phyloP scores from a whole-genome alignment of 37 sponge, comb jelly and placozoan genomes.

The Spongia lamella region DNA sequence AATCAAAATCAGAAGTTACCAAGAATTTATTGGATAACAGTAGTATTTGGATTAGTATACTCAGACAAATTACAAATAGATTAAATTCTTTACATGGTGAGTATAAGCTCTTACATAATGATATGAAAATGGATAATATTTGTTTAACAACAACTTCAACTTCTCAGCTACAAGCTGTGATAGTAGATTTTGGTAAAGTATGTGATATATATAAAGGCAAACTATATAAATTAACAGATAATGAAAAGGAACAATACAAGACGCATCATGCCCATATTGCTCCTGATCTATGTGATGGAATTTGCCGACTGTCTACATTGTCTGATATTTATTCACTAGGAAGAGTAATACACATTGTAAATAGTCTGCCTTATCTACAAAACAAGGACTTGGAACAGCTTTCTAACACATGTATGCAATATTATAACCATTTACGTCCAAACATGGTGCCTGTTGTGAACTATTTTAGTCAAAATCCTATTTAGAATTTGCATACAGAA shows the following conservation, averaged over 20 bases:
- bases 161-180: not conserved
- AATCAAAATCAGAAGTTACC: too few relatives aligned
- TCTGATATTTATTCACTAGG: slow-evolving; percentile 24
- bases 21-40: not conserved
- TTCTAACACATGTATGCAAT: too few relatives aligned
- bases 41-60: not conserved
- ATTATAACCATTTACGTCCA: too few relatives aligned
- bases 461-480: too few relatives aligned
- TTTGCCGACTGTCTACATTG: not conserved
- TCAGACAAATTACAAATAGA: not conserved
- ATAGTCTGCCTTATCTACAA: too few relatives aligned
- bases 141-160: not conserved
- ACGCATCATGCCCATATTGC: slow-evolving; percentile 19
- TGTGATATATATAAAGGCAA: not conserved
- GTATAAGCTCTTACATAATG: not conserved
- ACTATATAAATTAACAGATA: not conserved
- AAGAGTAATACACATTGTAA: not conserved
- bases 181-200: slow-evolving; percentile 33
- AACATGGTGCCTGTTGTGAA: too few relatives aligned
- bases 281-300: slow-evolving; percentile 28
- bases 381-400: too few relatives aligned
- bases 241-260: slow-evolving; percentile 7
- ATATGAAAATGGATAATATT: slow-evolving; percentile 12
- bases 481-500: too few relatives aligned
- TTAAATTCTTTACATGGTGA: not conserved